Conservation (phyloP, 2,113 vertebrate species). For the Barnardius zonarius region DNA sequence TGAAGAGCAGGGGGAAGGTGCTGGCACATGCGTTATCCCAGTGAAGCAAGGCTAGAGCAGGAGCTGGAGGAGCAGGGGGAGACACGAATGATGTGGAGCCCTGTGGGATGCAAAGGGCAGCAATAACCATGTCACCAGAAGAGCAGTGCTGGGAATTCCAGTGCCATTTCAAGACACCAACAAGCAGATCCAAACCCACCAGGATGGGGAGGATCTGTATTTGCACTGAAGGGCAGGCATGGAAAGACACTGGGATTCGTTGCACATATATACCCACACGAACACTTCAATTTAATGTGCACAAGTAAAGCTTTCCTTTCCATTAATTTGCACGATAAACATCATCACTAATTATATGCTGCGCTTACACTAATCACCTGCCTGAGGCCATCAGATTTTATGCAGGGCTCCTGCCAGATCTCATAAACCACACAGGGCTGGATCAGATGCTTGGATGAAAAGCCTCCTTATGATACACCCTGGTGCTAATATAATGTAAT, state of each 20-base stretch:
- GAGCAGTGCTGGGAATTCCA: not conserved
- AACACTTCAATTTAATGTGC: not conserved
- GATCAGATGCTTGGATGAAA: not conserved
- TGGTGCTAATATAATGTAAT: not conserved
- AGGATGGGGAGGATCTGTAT: accelerated
- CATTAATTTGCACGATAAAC: not conserved
- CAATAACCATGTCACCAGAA: accelerated
- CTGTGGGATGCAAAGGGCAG: not conserved
- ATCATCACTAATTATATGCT: not conserved
- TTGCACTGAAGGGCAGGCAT: not conserved
- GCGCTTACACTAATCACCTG: constrained; percentile 23
- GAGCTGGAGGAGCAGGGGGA: not conserved
- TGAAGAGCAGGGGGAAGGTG: not conserved
- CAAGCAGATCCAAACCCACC: not conserved
- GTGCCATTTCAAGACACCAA: not conserved
- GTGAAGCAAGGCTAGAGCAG: not conserved
- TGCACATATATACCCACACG: not conserved
- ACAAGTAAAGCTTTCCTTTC: not conserved
- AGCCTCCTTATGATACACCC: not conserved
- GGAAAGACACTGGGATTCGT: not conserved
- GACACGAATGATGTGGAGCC: not conserved
- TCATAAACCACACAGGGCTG: not conserved
- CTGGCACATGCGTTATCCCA: not conserved
- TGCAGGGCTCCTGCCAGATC: not conserved
- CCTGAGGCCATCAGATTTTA: not conserved